A percentile compares a stretch with the other conserved stretches of the same genome.
Evolutionary conservation across 2,797 vertebrate species (phyloP).

Genomic region (Macropus fuliginosus): DNA sequence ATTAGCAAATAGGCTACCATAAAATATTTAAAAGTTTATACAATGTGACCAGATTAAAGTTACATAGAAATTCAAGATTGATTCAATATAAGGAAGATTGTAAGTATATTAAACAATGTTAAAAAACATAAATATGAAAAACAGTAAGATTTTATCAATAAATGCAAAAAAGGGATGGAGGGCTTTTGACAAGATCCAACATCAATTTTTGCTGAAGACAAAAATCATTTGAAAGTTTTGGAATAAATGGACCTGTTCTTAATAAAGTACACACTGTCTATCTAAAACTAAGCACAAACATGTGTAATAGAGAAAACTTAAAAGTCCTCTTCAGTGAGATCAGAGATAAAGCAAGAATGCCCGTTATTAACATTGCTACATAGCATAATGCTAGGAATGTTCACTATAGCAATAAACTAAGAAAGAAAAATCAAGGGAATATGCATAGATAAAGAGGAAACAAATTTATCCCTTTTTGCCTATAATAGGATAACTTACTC

Average conservation of each 20-base stretch:
- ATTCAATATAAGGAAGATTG: not conserved
- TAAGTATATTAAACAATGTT: not conserved
- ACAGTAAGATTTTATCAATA: not conserved
- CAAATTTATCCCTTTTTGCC: too few relatives aligned
- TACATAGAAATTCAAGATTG: not conserved
- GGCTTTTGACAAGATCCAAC: not conserved
- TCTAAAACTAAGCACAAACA: not conserved
- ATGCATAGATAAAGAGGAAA: too few relatives aligned
- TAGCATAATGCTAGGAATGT: not conserved
- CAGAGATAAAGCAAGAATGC: not conserved
- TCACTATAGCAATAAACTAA: not conserved
- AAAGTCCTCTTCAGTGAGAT: not conserved
- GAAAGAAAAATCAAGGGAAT: too few relatives aligned
- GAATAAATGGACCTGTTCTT: not conserved
- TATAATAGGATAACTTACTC: too few relatives aligned
- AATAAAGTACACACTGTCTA: not conserved
- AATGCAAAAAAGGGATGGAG: not conserved
- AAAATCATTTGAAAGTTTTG: not conserved
- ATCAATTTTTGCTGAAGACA: not conserved
- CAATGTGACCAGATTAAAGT: not conserved
- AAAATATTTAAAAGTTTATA: not conserved
- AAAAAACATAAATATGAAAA: not conserved
- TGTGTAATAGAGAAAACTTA: not conserved
- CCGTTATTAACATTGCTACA: not conserved
- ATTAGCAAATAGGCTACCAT: not conserved